Base-by-base conservation (phyloP, 2,888 invertebrate species). In the Xiphydria camelus region DNA sequence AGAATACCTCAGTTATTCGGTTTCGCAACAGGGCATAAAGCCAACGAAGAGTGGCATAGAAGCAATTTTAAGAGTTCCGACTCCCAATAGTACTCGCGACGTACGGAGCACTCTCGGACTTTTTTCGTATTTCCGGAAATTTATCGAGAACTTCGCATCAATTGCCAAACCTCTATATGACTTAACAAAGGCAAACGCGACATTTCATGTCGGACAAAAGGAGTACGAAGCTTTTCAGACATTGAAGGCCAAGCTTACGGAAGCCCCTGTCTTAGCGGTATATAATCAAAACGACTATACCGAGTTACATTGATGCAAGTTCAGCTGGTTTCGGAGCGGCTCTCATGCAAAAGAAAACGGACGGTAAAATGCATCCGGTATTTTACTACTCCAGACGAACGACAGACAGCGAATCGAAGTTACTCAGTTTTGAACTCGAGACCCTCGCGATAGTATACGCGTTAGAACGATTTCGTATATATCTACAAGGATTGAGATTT, bases 251-350 rank as follows among this genome's bases (percentile, higher is more conserved):
- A 35, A 39, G 17, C 45, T 69, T 19, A 25, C 42, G 4, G 22
- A 38, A 5, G 29, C 54, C 25, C 68, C 66, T n/a, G 52, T 66
- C 19, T 52, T 72, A 22, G 38, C 53, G 4, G 50, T 71, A 6
- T 76, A 65, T 41, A 56, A 62, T 20, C 65, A 66, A 0, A 35
- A 43, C 4, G 42, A 53, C 10, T 59, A 64, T 31, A 73, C 70
- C 4, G 66, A 73, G 44, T 41, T 71, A 26, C 70, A 73, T 35
- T 67, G 70, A 73, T 51, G 71, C 66, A 2, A 66, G 65, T 44
- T 37, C 57, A 1, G 9, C 50, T 2, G 71, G 70, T 1, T 69
- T 57, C 45, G 70, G 68, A 0, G 58, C 60, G 0, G 59, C 72
- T 4, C 45, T 71, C 15, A 10, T 72, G 33, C 73, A 73, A 45